A percentile compares a stretch with the other conserved stretches of the same genome.
Conservation (phyloP, 2,888 invertebrate species). For the Eucera pruinosa region DNA sequence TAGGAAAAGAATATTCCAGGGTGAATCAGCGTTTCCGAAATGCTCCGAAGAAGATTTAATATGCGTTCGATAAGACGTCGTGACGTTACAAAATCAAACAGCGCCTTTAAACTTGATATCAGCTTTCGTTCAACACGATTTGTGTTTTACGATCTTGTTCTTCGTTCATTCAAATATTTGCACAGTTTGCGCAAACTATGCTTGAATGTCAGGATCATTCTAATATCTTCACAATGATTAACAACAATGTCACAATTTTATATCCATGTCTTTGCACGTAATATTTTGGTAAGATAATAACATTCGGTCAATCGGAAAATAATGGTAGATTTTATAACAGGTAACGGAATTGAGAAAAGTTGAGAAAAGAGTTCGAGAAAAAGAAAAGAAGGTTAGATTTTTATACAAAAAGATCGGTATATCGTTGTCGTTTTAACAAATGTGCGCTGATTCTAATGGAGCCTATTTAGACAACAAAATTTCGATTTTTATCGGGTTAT, state of each 20-base stretch:
- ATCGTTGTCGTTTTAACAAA: too few relatives aligned
- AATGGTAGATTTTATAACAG: too few relatives aligned
- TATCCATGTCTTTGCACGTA: too few relatives aligned
- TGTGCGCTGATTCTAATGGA: too few relatives aligned
- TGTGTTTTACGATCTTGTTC: conserved; percentile 4
- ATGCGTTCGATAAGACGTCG: conserved; percentile 14
- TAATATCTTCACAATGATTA: not conserved
- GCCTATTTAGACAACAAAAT: too few relatives aligned
- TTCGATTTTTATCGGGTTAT: too few relatives aligned
- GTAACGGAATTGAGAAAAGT: too few relatives aligned
- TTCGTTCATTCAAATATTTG: conserved; percentile 13
- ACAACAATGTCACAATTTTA: not conserved
- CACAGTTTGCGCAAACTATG: not conserved
- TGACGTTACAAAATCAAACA: conserved; percentile 27
- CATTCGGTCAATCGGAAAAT: too few relatives aligned
- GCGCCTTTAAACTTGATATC: conserved; percentile 34
- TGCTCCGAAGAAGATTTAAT: not conserved
- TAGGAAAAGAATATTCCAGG: not conserved
- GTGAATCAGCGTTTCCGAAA: not conserved
- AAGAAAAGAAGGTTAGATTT: too few relatives aligned
- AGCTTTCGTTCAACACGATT: not conserved
- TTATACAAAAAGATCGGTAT: too few relatives aligned
- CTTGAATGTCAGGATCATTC: not conserved
- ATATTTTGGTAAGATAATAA: too few relatives aligned
- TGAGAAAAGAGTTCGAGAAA: too few relatives aligned